Evolutionary conservation across 2,113 vertebrate genomes (phyloP).

Genomic region (Antigone vipio): DNA sequence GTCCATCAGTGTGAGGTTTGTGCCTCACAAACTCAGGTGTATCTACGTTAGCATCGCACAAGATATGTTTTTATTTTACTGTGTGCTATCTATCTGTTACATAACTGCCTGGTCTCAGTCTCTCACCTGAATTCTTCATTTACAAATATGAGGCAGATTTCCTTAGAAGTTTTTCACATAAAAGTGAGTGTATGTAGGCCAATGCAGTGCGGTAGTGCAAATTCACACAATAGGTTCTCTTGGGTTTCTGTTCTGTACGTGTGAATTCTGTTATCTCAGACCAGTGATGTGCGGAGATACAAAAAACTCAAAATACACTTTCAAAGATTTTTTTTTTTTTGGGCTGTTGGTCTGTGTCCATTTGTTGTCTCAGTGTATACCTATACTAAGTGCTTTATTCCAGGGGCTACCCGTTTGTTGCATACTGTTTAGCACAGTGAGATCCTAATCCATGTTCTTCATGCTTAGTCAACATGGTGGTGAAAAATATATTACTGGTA

Average conservation of each 20-base stretch:
- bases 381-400: not conserved
- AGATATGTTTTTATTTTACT: not conserved
- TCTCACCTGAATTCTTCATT: not conserved
- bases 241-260: not conserved
- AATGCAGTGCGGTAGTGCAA: not conserved
- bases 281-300: not conserved
- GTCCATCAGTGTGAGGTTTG: not conserved
- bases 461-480: not conserved
- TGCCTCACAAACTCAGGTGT: not conserved
- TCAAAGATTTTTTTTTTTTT: not conserved
- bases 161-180: not conserved
- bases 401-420: not conserved
- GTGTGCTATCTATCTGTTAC: not conserved
- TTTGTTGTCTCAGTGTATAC: not conserved
- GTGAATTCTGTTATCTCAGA: not conserved
- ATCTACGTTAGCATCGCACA: rapidly evolving
- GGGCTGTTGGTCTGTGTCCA: not conserved
- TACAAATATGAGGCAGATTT: not conserved
- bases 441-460: not conserved
- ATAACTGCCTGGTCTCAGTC: not conserved
- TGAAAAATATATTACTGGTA: not conserved
- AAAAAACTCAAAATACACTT: not conserved
- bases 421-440: not conserved
- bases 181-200: not conserved
- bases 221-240: not conserved